Base-by-base conservation (phyloP, 2,113 vertebrate genomes). In the Callipepla californica region DNA sequence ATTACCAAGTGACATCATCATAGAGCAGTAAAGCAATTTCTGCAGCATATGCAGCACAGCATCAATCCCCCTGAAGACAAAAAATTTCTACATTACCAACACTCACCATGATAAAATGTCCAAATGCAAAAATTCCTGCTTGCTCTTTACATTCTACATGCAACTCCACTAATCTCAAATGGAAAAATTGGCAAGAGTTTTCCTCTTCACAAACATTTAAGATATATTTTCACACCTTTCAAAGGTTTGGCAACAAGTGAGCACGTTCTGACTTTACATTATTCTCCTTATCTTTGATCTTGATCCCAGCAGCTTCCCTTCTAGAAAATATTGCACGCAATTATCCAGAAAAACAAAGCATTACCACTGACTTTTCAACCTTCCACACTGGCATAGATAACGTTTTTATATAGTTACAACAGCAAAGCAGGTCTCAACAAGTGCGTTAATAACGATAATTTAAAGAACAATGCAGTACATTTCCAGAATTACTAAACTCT, bases 1-100 rank as follows among this genome's bases (percentile, higher is more conserved):
- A 69, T 51, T 68, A 61, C 3, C 21, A 70, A 23, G 2, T 53
- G 19, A 73, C 25, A 85, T 70, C 32, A 58, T 23, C 16, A 75
- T 3, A 28, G 36, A 55, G 7, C 2, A 62, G 18, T n/a, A 80
- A 30, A 7, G 22, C 4, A 22, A 22, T 30, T 47, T 83, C 38
- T 73, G 23, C 21, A 3, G 0, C 18, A 42, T n/a, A 80, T 51
- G 14, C 34, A 59, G 23, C 9, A 34, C 2, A 76, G 11, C 6
- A 11, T 38, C 1, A 3, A 10, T 47, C 20, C 13, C 13, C 7
- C 4, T 44, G 17, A 51, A 18, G 3, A 11, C 4, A 21, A 30
- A 89, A 51, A 26, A 51, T 36, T 36, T 51, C n/a, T 70, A 78
- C 32, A 8, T 70, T 32, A n/a, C 28, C 6, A 75, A 14, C 48